phyloP scores from a whole-genome alignment of 2,888 invertebrate species.

The Agelastica alni region DNA sequence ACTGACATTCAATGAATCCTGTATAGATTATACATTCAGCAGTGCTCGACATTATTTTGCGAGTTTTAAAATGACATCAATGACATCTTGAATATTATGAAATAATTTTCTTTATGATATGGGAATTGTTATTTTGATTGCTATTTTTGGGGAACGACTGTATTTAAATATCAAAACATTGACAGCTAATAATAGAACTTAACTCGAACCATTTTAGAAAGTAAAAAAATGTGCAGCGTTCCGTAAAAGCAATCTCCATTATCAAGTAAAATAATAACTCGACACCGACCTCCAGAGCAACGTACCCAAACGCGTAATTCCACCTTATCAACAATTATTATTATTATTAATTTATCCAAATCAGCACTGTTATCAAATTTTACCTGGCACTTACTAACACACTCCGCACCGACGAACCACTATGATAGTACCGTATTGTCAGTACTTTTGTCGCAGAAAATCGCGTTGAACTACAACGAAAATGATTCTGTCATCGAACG shows the following conservation, averaged over 20 bases:
- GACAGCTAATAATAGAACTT: too few relatives aligned
- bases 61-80: too few relatives aligned
- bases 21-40: too few relatives aligned
- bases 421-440: slow-evolving; percentile 9
- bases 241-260: slow-evolving; percentile 8
- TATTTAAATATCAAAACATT: too few relatives aligned
- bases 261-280: too few relatives aligned
- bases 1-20: too few relatives aligned
- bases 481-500: not conserved
- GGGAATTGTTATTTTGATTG: too few relatives aligned
- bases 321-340: slow-evolving; percentile 7
- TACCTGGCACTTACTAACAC: slow-evolving; percentile 18
- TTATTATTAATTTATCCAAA: not conserved
- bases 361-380: slow-evolving; percentile 5
- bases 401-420: slow-evolving; percentile 13
- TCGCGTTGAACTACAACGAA: not conserved
- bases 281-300: slow-evolving; percentile 2
- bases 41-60: too few relatives aligned
- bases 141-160: too few relatives aligned
- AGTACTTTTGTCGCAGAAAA: slow-evolving; percentile 5
- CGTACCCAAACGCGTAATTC: slow-evolving; percentile 8
- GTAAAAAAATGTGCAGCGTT: slow-evolving; percentile 11
- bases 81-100: too few relatives aligned
- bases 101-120: too few relatives aligned
- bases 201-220: too few relatives aligned